Base-by-base conservation (phyloP, 2,113 vertebrate genomes). In the Eubucco bourcierii region DNA sequence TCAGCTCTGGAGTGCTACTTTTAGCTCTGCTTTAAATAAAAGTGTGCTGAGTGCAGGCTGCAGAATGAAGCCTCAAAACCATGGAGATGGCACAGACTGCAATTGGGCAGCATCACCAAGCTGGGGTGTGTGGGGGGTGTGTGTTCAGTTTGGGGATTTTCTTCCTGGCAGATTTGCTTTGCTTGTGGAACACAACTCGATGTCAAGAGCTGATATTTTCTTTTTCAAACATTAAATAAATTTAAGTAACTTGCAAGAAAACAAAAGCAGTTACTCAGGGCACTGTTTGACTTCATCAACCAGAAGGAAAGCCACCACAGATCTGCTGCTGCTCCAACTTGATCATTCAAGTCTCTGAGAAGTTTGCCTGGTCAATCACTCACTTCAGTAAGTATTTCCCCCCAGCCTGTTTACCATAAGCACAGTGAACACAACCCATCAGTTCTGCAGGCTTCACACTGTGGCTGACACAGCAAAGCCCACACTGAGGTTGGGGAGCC, bases 11-110 rank as follows among this genome's bases (percentile, higher is more conserved):
- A 60, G 74, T 29, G 87, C 94, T 55, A 90, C 94, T 96, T 95
- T 93, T 95, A 95, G 90, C 53, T 66, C 59, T 56, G 80, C 93
- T 91, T 95, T 94, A 92, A 84, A 94, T 94, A 93, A 87, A 87
- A 94, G 84, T 85, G 72, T 87, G 74, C 76, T 76, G 91, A 96
- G 77, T 63, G 60, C 59, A 81, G 71, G 71, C 74, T 96, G 94
- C 93, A 80, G 77, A 91, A 89, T 59, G 84, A 93, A 74, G 39
- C 44, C 88, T 95, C 91, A 89, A 78, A 88, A 90, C 78, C 91
- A 89, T 77, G 79, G 92, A 94, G 89, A 89, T 89, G 87, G 84
- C 81, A 94, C 66, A 77, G 81, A 58, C 93, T 52, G 90, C 82
- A 74, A 68, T 4, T 46, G 96, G 95, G 91, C 93, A 94, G 37